Evolutionary conservation across 2,113 vertebrate species (phyloP), one percentile per base, ranked within the genome.

Genomic region (Beaufortia kweichowensis): DNA sequence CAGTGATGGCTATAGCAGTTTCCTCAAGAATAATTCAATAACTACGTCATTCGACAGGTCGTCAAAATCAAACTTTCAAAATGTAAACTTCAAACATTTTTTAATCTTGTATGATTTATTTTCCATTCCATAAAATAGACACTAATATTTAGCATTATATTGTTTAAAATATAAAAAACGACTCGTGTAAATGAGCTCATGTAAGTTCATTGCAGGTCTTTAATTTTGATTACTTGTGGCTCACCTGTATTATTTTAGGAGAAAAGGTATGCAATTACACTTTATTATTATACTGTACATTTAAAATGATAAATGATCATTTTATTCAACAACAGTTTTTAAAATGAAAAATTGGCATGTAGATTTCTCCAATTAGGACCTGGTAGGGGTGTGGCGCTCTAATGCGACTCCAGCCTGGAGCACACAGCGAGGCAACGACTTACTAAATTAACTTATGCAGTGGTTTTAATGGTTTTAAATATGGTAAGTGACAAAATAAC

Each of bases 391-490:
- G 81, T 56, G 71, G 59, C 56, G 14, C 35, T 39, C 3, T 55
- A 33, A 64, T 35, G n/a, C 50, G 23, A 43, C 59, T 31, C 53
- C 14, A 28, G 8, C 23, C 1, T 60, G 19, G 35, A n/a, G 70
- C 56, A 31, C 24, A 31, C 23, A 46, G 4, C 35, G 43, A 46
- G 48, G 17, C 24, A 15, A 46, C 17, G 57, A 61, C 23, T 11
- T 1, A n/a, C 39, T 31, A 17, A 33, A 67, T 79, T 83, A 72
- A 83, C 55, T 83, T 76, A 75, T 83, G 78, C 59, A 10, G 26
- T 9, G 14, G 33, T 83, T 83, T 83, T 83, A 83, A 69, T 43
- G 28, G 9, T 83, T 83, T 83, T 83, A 83, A 48, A 68, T 63
- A 83, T 83, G 82, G 82, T 83, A 67, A 83, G 82, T 79, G 61